phyloP scores from a whole-genome alignment of 2,113 vertebrate genomes.

The Sardina pilchardus region DNA sequence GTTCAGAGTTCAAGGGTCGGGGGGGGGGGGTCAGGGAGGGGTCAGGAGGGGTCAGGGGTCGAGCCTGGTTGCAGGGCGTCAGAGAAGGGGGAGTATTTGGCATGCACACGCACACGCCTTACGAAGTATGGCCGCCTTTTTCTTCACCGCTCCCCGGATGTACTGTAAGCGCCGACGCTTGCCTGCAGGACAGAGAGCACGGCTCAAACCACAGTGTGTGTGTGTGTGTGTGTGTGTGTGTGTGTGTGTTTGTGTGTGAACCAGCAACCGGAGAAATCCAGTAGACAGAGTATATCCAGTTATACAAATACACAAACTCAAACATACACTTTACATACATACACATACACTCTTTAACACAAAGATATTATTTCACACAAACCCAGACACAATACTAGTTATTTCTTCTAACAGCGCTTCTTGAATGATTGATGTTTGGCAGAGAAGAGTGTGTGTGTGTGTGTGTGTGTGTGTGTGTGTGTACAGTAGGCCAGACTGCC shows the following conservation, averaged over 20 bases:
- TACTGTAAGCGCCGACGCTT: conserved; percentile 70
- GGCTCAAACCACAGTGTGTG: conserved; percentile 48
- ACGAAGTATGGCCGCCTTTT: conserved; percentile 76
- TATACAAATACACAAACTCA: conserved; percentile 4
- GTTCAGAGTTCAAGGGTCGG: conserved; percentile 11
- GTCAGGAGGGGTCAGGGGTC: conserved; percentile 46
- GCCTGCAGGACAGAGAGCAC: conserved; percentile 72
- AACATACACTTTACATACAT: conserved; percentile 17
- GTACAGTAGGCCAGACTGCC: background rate
- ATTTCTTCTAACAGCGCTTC: background rate
- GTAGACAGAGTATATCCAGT: conserved; percentile 7
- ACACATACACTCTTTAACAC: conserved; percentile 17
- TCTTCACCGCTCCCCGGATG: conserved; percentile 74
- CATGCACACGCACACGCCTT: conserved; percentile 78
- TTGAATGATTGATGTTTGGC: background rate
- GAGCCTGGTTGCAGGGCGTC: conserved; percentile 50
- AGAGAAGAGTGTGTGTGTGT: background rate
- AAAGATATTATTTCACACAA: conserved; percentile 2
- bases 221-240: conserved; percentile 16
- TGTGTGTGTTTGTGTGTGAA: conserved; percentile 10
- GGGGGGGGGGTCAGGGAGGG: conserved; percentile 14
- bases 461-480: background rate
- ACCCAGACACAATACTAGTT: background rate
- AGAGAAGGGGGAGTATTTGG: conserved; percentile 38
- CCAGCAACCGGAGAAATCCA: conserved; percentile 39